Evolutionary conservation across 1,140 invertebrate genomes (phyloP), one percentile per base, ranked within the genome.

Genomic region (Acromyrmex heyeri): DNA sequence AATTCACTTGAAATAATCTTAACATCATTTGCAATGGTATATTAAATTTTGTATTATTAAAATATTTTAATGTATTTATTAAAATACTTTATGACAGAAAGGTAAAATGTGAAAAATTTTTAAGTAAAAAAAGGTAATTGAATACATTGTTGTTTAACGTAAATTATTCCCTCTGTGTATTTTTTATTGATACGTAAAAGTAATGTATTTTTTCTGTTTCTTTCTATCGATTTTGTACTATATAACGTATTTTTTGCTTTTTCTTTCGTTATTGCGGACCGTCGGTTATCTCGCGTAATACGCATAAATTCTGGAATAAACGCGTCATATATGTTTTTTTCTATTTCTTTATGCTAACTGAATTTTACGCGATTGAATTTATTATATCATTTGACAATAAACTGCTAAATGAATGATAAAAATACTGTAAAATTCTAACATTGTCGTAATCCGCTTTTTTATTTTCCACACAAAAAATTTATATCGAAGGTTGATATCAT

Each of bases 291-390:
- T 18, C n/a, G 24, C 38, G 44, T 78, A 16, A n/a, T 34, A 24
- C 7, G 8, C n/a, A 79, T 55, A 53, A 53, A 55, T 79, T 67
- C 59, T 38, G 12, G 21, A 81, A 81, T 14, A 48, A 81, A 79
- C 14, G 34, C 34, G 27, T 65, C 44, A 78, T 12, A 44, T 44
- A 24, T 48, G 10, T 59, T 61, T 59, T 82, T 57, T 34, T 65
- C 18, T 21, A 44, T 21, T 48, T 65, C 44, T 78, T 64, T 18
- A 30, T 24, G 8, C 16, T 27, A 34, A 44, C 6, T 69, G 65
- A 69, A 69, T 69, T 61, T 79, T 12, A 65, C 24, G 30, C 27
- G 44, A 34, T n/a, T 53, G 18, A 79, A 79, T 65, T 65, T 73
- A 44, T 59, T 59, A 72, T 59, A 57, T 70, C 10, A 10, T 61